A percentile compares a stretch with the other conserved stretches of the same genome.
phyloP scores from a whole-genome alignment of 1,140 invertebrate species.

The Sycophaga agraensis region DNA sequence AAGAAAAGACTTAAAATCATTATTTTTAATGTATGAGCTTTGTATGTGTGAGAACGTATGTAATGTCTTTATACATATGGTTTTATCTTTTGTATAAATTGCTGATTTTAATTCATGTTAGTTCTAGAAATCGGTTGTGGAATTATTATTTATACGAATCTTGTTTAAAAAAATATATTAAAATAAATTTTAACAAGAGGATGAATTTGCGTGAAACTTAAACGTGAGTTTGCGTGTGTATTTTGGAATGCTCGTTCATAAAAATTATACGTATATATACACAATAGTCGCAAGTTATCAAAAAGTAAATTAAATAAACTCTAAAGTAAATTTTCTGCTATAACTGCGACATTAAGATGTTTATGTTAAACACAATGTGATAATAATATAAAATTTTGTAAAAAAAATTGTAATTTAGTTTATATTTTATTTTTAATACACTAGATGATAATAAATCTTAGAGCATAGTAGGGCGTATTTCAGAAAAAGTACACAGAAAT shows the following conservation, averaged over 20 bases:
- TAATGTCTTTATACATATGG: constrained; percentile 17
- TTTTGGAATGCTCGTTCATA: constrained; percentile 7
- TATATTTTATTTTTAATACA: constrained; percentile 43
- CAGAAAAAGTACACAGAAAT: too few relatives aligned
- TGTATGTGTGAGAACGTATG: constrained; percentile 16
- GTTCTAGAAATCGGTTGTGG: constrained; percentile 4
- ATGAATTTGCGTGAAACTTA: constrained; percentile 16
- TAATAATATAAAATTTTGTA: constrained; percentile 45
- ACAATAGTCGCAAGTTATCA: constrained; percentile 5
- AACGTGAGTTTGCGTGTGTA: constrained; percentile 1
- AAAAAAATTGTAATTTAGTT: constrained; percentile 49
- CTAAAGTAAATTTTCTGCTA: neutral
- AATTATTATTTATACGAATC: constrained; percentile 4
- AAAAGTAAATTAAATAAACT: neutral
- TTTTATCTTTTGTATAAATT: constrained; percentile 21
- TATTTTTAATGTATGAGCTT: constrained; percentile 18
- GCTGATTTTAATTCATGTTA: constrained; percentile 16
- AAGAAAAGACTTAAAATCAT: constrained; percentile 9
- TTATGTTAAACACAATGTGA: constrained; percentile 23
- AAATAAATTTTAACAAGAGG: constrained; percentile 28
- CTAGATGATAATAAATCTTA: neutral
- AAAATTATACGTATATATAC: constrained; percentile 8
- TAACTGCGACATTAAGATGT: constrained; percentile 8
- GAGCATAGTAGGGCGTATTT: neutral
- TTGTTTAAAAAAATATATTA: constrained; percentile 32